A percentile compares a stretch with the other conserved stretches of the same genome.
Evolutionary conservation across 2,888 invertebrate genomes (phyloP).

Genomic region (Drosophila flavopinicola): DNA sequence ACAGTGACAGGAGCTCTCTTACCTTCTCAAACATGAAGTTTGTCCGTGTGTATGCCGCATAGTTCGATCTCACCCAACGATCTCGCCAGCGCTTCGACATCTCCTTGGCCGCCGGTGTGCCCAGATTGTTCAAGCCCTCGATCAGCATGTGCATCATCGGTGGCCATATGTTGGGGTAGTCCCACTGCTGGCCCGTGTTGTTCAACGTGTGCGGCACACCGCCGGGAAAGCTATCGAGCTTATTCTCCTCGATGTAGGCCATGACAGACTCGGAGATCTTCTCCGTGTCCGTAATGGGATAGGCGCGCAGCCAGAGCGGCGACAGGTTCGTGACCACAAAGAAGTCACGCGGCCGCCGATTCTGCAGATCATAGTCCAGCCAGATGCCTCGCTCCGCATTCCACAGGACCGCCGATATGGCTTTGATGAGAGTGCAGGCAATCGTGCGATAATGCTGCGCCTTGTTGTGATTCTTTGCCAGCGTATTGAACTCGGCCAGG

Average conservation of each 20-base stretch:
- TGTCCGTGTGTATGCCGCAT: conserved; percentile 88
- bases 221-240: conserved; percentile 87
- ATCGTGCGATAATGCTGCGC: conserved; percentile 87
- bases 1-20: conserved; percentile 40
- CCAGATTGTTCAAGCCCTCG: conserved; percentile 90
- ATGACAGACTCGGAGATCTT: conserved; percentile 87
- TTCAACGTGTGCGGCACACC: conserved; percentile 92
- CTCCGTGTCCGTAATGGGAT: conserved; percentile 86
- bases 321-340: conserved; percentile 92
- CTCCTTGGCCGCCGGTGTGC: conserved; percentile 87
- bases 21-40: conserved; percentile 94
- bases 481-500: conserved; percentile 88
- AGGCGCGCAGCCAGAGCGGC: conserved; percentile 93
- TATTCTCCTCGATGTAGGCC: conserved; percentile 88
- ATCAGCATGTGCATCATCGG: conserved; percentile 94
- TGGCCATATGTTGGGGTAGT: conserved; percentile 97
- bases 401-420: conserved; percentile 89
- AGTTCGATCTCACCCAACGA: conserved; percentile 93
- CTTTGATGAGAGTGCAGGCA: conserved; percentile 87
- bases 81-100: conserved; percentile 89
- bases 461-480: conserved; percentile 86
- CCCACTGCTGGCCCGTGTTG: conserved; percentile 94
- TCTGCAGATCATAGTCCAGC: conserved; percentile 92
- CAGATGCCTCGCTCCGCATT: conserved; percentile 93
- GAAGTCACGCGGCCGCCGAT: conserved; percentile 88